Evolutionary conservation across 2,797 vertebrate species (phyloP), one percentile per base, ranked within the genome.

Genomic region (Malacoraja senta): DNA sequence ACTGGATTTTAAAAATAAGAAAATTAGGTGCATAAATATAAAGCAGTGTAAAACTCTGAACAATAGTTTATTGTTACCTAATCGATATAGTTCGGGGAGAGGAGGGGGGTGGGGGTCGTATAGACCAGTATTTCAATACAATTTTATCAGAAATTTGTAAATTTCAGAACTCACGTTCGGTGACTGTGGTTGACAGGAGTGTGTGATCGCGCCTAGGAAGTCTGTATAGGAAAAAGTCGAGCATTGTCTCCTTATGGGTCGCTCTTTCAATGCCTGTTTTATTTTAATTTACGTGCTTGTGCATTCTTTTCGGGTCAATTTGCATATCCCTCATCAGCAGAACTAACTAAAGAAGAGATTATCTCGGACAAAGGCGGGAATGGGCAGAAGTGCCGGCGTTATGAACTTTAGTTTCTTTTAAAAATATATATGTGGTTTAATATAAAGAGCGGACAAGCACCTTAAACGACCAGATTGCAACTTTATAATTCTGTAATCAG

Each of bases 301-400:
- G 97, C 98, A 98, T 99, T 99, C 97, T 98, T 98, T 96, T 96
- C 96, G 97, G 98, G 98, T 98, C 98, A 98, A 96, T 98, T 97
- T 97, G 97, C 97, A 96, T 98, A 98, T 98, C 97, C 98, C 96
- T 97, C 94, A 95, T 71, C 90, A 21, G 32, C 24, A 76, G 38
- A 92, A 92, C 35, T n/a, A 17, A 76, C 71, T 44, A 58, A 92
- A 76, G 35, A 72, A 74, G 90, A 29, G 90, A 92, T 92, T 29
- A 91, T 91, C 90, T 91, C 90, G 35, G 61, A 68, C 84, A 65
- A 68, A 35, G 61, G 84, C 61, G n/a, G 63, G 63, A 88, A 63
- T 68, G 84, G n/a, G 17, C 63, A 88, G 7, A 21, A 74, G 1
- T 68, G 84, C 29, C 84, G n/a, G n/a, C 61, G 15, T 68, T 88